Evolutionary conservation across 2,113 vertebrate species (phyloP).

Genomic region (Tympanuchus pallidicinctus): DNA sequence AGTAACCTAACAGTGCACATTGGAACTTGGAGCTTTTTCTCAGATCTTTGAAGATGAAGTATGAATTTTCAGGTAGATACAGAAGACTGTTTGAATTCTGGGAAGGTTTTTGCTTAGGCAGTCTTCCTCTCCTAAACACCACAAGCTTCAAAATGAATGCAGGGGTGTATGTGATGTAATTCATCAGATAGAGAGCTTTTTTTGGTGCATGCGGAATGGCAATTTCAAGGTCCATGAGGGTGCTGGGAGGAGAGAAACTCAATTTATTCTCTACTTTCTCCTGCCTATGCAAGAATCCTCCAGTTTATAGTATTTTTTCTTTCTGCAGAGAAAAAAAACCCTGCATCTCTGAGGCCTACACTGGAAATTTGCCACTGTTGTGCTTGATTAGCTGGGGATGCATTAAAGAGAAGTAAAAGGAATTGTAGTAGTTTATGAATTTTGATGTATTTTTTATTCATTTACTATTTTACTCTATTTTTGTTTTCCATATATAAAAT

Average conservation of each 20-base stretch:
- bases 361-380: background rate
- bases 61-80: background rate
- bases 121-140: background rate
- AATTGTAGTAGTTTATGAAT: constrained; percentile 30
- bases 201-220: background rate
- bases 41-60: background rate
- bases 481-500: constrained; percentile 24
- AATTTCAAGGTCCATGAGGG: background rate
- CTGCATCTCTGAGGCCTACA: background rate
- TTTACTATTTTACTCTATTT: constrained; percentile 1
- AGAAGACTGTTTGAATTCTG: background rate
- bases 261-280: background rate
- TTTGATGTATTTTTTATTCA: constrained; percentile 43
- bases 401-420: constrained; percentile 24
- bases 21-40: background rate
- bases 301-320: background rate
- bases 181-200: background rate
- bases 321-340: background rate
- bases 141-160: background rate
- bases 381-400: background rate
- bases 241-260: background rate
- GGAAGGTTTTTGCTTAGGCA: background rate
- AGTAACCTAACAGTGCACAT: background rate
- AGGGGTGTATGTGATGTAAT: background rate
- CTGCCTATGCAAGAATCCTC: background rate